Evolutionary conservation across 2,113 vertebrate species (phyloP).

Genomic region (Pyrgilauda ruficollis): DNA sequence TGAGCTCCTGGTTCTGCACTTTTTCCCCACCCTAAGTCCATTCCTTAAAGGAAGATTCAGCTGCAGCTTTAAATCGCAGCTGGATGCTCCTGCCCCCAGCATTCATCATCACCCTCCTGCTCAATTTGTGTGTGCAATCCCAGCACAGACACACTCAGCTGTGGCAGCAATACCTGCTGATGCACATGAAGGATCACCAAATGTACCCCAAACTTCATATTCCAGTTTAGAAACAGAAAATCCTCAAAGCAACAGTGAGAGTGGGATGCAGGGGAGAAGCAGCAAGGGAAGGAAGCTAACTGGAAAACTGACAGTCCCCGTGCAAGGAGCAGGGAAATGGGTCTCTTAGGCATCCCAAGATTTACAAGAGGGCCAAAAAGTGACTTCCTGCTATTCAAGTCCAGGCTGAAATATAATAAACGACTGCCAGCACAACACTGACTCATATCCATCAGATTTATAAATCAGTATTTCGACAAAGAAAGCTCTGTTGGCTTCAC

Average conservation of each 20-base stretch:
- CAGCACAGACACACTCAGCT: not conserved
- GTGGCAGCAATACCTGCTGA: not conserved
- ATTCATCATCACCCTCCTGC: not conserved
- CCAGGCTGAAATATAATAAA: slow-evolving; percentile 46
- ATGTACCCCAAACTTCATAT: not conserved
- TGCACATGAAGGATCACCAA: not conserved
- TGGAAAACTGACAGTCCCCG: not conserved
- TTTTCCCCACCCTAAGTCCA: not conserved
- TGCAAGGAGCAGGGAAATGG: slow-evolving; percentile 32
- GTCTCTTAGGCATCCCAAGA: slow-evolving; percentile 44
- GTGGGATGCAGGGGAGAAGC: not conserved
- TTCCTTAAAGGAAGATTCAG: not conserved
- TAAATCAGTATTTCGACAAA: slow-evolving; percentile 30
- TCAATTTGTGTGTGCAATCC: too few relatives aligned
- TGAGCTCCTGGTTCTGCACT: too few relatives aligned
- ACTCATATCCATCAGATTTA: slow-evolving; percentile 63
- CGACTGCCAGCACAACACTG: slow-evolving; percentile 53
- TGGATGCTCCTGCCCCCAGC: not conserved
- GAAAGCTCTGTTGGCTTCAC: slow-evolving; percentile 13
- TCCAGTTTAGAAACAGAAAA: not conserved
- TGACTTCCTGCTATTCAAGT: slow-evolving; percentile 62
- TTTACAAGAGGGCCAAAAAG: slow-evolving; percentile 48
- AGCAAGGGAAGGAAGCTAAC: slow-evolving; percentile 37
- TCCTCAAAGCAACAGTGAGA: not conserved
- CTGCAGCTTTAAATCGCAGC: not conserved